Evolutionary conservation across 23 tunicate species (phyloP).

Genomic region (Trididemnum miniatum): DNA sequence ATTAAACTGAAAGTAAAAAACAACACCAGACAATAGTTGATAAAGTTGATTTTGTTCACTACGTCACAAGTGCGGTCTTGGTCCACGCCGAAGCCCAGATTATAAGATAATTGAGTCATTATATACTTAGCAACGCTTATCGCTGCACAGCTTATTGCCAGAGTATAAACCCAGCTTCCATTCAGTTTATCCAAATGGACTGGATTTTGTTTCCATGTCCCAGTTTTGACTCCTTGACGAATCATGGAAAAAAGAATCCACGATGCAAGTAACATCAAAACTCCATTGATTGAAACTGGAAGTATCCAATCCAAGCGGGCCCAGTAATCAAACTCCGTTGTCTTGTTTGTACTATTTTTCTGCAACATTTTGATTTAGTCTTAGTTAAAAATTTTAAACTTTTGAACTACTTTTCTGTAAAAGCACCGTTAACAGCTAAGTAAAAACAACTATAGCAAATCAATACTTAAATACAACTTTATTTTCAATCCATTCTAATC

Average conservation of each 20-base stretch:
- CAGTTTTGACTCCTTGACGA: slow-evolving; percentile 22
- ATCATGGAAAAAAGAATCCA: slow-evolving; percentile 34
- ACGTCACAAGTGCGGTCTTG: slow-evolving; percentile 38
- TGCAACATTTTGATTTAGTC: too few species aligned
- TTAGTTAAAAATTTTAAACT: too few species aligned
- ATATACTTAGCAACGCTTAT: slow-evolving; percentile 21
- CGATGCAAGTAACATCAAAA: slow-evolving; percentile 4
- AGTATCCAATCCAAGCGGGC: slow-evolving; percentile 36
- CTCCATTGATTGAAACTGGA: slow-evolving; percentile 16
- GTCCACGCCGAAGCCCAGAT: slow-evolving; percentile 10
- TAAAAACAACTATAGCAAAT: too few species aligned
- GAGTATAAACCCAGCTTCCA: slow-evolving; percentile 36
- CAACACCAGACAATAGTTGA: slow-evolving; percentile 25
- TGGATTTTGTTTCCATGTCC: slow-evolving; percentile 31
- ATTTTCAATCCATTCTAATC: too few species aligned
- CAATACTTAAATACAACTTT: too few species aligned
- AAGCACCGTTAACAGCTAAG: too few species aligned
- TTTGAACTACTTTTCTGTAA: too few species aligned
- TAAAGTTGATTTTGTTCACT: slow-evolving; percentile 38
- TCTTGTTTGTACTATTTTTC: too few species aligned
- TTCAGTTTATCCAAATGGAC: slow-evolving; percentile 17
- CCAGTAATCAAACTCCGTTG: too few species aligned
- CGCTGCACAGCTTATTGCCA: slow-evolving; percentile 28
- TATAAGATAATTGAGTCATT: slow-evolving; percentile 26
- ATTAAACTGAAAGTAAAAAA: slow-evolving; percentile 36